phyloP scores from a whole-genome alignment of 53 echinoderm and acorn worm genomes.

The Paracentrotus lividus region DNA sequence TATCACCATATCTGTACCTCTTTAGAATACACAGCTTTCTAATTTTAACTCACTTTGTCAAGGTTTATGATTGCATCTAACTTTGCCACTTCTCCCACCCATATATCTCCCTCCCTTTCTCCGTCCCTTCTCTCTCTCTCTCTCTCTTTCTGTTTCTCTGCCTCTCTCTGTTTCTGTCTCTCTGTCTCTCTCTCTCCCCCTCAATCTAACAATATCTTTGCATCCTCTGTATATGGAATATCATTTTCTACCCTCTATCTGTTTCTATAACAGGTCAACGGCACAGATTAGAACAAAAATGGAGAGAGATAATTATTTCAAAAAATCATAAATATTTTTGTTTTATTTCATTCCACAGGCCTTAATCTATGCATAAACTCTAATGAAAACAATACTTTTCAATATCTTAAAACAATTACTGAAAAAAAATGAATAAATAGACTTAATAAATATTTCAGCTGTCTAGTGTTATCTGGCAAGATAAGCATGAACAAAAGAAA shows the following conservation, averaged over 20 bases:
- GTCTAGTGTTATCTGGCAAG: not conserved
- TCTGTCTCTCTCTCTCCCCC: not conserved
- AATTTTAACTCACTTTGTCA: too few species aligned
- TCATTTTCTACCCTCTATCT: not conserved
- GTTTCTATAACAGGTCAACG: not conserved
- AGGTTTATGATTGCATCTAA: not conserved
- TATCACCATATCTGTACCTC: too few species aligned
- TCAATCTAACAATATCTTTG: not conserved
- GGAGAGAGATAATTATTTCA: not conserved
- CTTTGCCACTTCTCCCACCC: not conserved
- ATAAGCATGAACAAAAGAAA: not conserved
- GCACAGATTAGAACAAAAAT: not conserved
- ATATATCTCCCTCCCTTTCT: not conserved
- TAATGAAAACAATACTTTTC: not conserved
- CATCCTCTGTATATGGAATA: not conserved
- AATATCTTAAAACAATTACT: not conserved
- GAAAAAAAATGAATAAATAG: not conserved
- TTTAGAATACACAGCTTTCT: too few species aligned
- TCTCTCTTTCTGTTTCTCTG: not conserved
- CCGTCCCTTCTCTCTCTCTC: not conserved
- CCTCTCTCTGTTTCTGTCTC: too few species aligned
- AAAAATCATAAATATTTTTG: constrained; percentile 5
- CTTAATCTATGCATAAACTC: not conserved
- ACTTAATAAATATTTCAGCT: not conserved
- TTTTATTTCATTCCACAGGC: constrained; percentile 20